Conservation (phyloP, 1,140 invertebrate genomes). For the Nasonia giraulti region DNA sequence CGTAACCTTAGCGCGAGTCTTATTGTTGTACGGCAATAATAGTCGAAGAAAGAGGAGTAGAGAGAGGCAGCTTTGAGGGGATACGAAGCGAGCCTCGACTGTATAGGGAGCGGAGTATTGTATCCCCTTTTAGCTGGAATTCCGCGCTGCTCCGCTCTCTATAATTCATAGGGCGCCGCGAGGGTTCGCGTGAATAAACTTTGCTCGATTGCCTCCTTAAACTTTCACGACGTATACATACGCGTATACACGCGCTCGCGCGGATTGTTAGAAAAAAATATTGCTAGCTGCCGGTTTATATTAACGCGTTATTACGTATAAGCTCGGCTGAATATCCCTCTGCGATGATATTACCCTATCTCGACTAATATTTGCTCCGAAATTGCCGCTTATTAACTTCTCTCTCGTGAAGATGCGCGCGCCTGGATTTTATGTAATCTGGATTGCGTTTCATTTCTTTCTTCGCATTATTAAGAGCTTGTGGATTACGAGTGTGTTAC, state of each 20-base stretch:
- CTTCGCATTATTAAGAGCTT: too few species aligned
- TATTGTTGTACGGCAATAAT: slow-evolving; percentile 42
- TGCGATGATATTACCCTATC: background rate
- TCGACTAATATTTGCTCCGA: too few species aligned
- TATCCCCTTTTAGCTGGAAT: slow-evolving; percentile 14
- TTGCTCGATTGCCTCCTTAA: slow-evolving; percentile 46
- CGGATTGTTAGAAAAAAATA: slow-evolving; percentile 6
- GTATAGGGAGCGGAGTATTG: background rate
- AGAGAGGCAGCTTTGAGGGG: background rate
- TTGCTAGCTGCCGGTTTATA: background rate
- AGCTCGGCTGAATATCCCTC: background rate
- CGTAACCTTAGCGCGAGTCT: slow-evolving; percentile 13
- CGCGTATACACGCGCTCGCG: background rate
- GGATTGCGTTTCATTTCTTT: too few species aligned
- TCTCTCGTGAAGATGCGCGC: background rate
- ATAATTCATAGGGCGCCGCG: slow-evolving; percentile 29
- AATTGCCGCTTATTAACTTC: background rate
- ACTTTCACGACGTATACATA: slow-evolving; percentile 5
- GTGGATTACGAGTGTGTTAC: too few species aligned
- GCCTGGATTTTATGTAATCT: too few species aligned
- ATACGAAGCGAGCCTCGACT: background rate
- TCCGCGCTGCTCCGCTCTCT: slow-evolving; percentile 10
- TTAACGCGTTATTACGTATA: background rate
- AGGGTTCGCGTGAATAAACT: slow-evolving; percentile 37
- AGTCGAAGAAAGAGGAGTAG: slow-evolving; percentile 2